Base-by-base conservation (phyloP, 2,888 invertebrate species). In the Actias luna region DNA sequence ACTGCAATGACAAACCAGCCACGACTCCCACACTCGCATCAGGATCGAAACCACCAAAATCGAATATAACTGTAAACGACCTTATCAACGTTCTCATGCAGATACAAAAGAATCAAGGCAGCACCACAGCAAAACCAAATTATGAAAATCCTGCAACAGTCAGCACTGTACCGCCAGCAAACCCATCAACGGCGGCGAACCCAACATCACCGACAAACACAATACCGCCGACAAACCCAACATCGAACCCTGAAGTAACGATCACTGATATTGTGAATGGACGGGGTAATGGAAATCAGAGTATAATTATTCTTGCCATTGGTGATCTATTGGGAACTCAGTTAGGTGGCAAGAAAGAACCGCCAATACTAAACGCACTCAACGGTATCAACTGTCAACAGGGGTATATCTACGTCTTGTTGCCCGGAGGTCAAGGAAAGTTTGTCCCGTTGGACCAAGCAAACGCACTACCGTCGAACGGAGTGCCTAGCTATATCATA, bases 251-350 rank as follows among this genome's bases (percentile, higher is more conserved):
- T 16, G 29, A 27, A 8, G 8, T n/a, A n/a, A 42, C n/a, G 16
- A 27, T 55, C 16, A n/a, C 16, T 27, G 55, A 33, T n/a, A 14
- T 33, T 33, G 10, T 36, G n/a, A 39, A 14, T 22, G 12, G 22
- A 10, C 18, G 27, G 1, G 29, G 29, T 36, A 42, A 31, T 0
- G 8, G 18, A 18, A 61, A 57, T 22, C 57, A 61, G 12, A 57
- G 61, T 57, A 39, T 61, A 18, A 57, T 61, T 29, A 57, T 61
- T 18, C 29, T 61, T n/a, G 42, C 39, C 12, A 29, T 61, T 27
- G 57, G 55, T 16, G 39, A 61, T 27, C 39, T 61, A 8, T 22
- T 39, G 2, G 29, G 36, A 12, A 18, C 18, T 2, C 52, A 61
- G 35, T 36, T 36, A 4, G 61, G 55, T 29, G 39, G 55, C 1